Evolutionary conservation across 2,888 invertebrate genomes (phyloP).

Genomic region (Eilema caniola): DNA sequence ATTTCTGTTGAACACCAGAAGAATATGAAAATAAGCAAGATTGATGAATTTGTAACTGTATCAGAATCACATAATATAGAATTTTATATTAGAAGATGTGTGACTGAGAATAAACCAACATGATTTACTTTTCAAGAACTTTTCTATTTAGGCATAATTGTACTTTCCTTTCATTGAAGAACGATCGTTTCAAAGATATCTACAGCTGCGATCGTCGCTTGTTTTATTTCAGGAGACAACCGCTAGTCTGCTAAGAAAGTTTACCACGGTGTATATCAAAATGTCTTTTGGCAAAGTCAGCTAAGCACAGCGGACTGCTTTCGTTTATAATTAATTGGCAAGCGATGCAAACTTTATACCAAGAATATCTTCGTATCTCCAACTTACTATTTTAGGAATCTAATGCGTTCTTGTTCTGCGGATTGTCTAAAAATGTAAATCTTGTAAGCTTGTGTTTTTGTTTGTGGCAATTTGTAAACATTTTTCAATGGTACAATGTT

Average conservation of each 20-base stretch:
- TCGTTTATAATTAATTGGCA: conserved; percentile 62
- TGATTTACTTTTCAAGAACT: conserved; percentile 4
- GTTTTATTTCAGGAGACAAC: conserved; percentile 52
- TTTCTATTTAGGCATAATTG: not conserved
- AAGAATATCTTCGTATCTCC: conserved; percentile 55
- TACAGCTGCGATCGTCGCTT: conserved; percentile 35
- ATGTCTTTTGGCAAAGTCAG: conserved; percentile 61
- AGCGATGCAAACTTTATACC: conserved; percentile 57
- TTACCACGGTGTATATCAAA: conserved; percentile 62
- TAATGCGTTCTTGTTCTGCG: conserved; percentile 52
- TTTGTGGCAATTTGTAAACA: conserved; percentile 21
- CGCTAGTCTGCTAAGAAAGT: conserved; percentile 48
- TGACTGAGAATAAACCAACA: conserved; percentile 1
- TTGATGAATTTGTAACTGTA: not conserved
- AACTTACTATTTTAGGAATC: conserved; percentile 56
- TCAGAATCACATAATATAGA: not conserved
- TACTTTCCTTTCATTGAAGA: conserved; percentile 28
- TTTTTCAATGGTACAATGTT: not conserved
- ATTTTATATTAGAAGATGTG: not conserved
- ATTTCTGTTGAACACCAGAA: conserved; percentile 16
- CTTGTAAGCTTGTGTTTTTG: conserved; percentile 26
- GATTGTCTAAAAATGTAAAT: conserved; percentile 34
- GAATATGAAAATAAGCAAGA: not conserved
- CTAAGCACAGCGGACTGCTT: conserved; percentile 54
- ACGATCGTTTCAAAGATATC: conserved; percentile 37